Base-by-base conservation (phyloP, 2,113 vertebrate species). In the Oostethus manadensis region DNA sequence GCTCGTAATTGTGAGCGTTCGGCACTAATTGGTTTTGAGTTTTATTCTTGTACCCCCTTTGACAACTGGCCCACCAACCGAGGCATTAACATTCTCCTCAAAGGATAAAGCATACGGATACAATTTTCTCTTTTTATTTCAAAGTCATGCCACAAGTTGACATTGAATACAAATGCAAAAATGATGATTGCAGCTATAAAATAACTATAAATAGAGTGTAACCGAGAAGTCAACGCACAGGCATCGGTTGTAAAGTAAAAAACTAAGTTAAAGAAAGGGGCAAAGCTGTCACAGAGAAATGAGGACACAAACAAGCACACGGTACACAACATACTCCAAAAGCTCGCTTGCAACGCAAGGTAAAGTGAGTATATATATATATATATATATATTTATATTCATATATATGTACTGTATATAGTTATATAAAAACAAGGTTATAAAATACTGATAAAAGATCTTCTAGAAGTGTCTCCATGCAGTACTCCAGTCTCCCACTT, bases 101-200 rank as follows among this genome's bases (percentile, higher is more conserved):
- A 55, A 40, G 18, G 38, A 55, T 20, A 55, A 20, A 1, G n/a
- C n/a, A 11, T 13, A 38, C 2, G 18, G 20, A 13, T n/a, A 20
- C 8, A 0, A 55, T 55, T 89, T 83, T 76, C 5, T 29, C n/a
- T 6, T 89, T 90, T 91, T 89, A 91, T 89, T 91, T 90, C 66
- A 91, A 90, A 90, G 79, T 89, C 90, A 91, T 91, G 90, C 90
- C 90, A 91, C 89, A 89, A 91, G 83, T 89, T 89, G 86, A 91
- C 89, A 89, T 90, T 85, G 86, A 88, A 89, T 89, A 90, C 82
- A 90, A 91, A 90, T 89, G 66, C 84, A 86, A 80, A 81, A 86
- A 80, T 50, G 62, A 73, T 73, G 51, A 74, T 66, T 86, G 56
- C 72, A 86, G 81, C 86, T 88, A 86, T 77, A 87, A 89, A 89